Base-by-base conservation (phyloP, 2,797 vertebrate genomes). In the Buceros bicornis region DNA sequence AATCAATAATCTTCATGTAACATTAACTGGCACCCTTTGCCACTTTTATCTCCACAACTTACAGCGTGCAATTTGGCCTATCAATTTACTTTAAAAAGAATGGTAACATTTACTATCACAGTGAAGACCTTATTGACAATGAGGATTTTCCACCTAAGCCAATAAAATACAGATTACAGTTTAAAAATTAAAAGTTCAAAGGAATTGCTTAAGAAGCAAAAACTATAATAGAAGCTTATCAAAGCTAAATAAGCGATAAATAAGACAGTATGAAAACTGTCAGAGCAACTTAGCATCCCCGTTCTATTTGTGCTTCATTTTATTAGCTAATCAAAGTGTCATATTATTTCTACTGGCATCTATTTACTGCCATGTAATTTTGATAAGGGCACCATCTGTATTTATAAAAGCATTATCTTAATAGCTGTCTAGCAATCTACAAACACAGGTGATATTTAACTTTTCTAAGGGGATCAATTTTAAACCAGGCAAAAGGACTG, bases 361-460 rank as follows among this genome's bases (percentile, higher is more conserved):
- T 98, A 97, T 96, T 98, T 97, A 95, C 97, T 97, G 96, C 97
- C 97, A 93, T 97, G 96, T 96, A 97, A 98, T 98, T 98, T 98
- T 98, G 98, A 98, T 98, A 98, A 98, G 97, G 96, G 97, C 94
- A 97, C 98, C 98, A 98, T 98, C 98, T 98, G 98, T 98, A 98
- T 98, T 98, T 98, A 98, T 97, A 97, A 97, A 98, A 98, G 98
- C 98, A 98, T 98, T 98, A 98, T 98, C 98, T 98, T 97, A 97
- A 97, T 98, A 96, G 97, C 98, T 97, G 97, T 97, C 96, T 96
- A 97, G 97, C 97, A 97, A 97, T 97, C 97, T 97, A 98, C 97
- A 98, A 98, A 98, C 98, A 98, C 90, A 77, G 61, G 96, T 98
- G 98, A 98, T 98, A 98, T 98, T 98, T 98, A 98, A 97, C 97